These are phyloP conservation scores for Paramacrobiotus metropolitanus DNA, from an alignment of 1,140 invertebrate species.

Conservation along the genomic window DNA sequence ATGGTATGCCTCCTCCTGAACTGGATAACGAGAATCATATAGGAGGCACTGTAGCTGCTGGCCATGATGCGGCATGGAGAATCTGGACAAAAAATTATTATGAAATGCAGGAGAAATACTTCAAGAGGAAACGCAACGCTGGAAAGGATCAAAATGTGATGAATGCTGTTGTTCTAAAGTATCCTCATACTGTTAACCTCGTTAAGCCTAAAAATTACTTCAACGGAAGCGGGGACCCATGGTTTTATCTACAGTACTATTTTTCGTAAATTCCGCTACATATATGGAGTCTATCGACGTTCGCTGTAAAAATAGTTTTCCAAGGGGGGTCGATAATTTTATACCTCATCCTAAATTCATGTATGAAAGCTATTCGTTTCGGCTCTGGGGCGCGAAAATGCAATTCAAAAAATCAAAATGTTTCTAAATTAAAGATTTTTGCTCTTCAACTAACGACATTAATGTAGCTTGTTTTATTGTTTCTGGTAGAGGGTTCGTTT, in stretches of 20 bases:
- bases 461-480: too few species aligned
- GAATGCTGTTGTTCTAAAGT: background rate
- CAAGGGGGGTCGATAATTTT: too few species aligned
- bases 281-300: too few species aligned
- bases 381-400: too few species aligned
- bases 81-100: background rate
- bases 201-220: background rate
- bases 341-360: too few species aligned
- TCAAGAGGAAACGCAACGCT: background rate
- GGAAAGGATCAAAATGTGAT: background rate
- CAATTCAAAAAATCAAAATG: too few species aligned
- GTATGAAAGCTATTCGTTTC: too few species aligned
- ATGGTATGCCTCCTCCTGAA: background rate
- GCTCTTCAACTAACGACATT: too few species aligned
- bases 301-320: too few species aligned
- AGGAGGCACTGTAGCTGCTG: background rate
- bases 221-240: background rate
- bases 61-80: background rate
- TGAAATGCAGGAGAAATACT: background rate
- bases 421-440: too few species aligned
- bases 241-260: background rate
- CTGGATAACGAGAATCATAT: background rate
- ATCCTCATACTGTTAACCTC: background rate
- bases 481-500: too few species aligned
- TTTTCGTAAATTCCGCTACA: too few species aligned